Evolutionary conservation across 2,888 invertebrate species (phyloP), one percentile per base, ranked within the genome.

Genomic region (Papilio gigon): DNA sequence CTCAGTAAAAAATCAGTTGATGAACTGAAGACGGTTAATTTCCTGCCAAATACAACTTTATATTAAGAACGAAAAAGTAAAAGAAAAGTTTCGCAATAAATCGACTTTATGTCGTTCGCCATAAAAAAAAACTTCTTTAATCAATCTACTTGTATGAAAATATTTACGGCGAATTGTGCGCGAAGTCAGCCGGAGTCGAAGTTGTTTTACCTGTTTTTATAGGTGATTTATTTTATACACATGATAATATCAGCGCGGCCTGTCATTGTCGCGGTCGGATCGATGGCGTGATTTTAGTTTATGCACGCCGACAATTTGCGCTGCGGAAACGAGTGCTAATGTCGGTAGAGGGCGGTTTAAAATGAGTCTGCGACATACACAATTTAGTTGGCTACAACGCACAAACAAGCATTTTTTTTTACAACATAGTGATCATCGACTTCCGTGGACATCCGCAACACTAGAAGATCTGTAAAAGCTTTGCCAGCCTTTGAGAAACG

Each of bases 41-140:
- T 71, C 69, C 71, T 71, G 71, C 47, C 70, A 63, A 66, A 61
- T 66, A 70, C 56, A 71, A 70, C 71, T 71, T 67, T 62, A 70
- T 70, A 66, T 69, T 62, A 60, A 50, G 42, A 73, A 63, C 17
- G 67, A 63, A 70, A 70, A 53, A 68, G 68, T 65, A 42, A 69
- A 69, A 72, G 70, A 71, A 67, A 75, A 76, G 68, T 75, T 76
- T 47, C 14, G 62, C 69, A 71, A 70, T 76, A 75, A 75, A 75
- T 71, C 67, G 33, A 64, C 40, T 67, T 74, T 70, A 73, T 69
- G 67, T 65, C 61, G 64, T 69, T 58, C 42, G 70, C 67, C 53
- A 73, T 76, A 76, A 75, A 75, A 73, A 75, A 73, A 73, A 78
- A 77, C 70, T 77, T 78, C 72, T 74, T 75, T 77, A 77, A 77